phyloP scores from a whole-genome alignment of 2,113 vertebrate species.

The Onychostruthus taczanowskii region DNA sequence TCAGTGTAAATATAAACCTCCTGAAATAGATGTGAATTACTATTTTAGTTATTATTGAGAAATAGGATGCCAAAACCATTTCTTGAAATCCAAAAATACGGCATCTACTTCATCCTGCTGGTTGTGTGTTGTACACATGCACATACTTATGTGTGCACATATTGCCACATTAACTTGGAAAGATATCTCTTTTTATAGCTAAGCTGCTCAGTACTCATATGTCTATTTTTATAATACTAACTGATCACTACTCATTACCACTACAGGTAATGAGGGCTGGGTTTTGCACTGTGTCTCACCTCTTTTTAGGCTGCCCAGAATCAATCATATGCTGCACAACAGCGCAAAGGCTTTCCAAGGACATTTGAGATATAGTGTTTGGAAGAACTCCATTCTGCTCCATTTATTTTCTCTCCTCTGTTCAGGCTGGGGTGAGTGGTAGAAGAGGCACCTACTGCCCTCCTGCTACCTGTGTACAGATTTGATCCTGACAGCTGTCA shows the following conservation, averaged over 20 bases:
- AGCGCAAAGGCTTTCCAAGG: background rate
- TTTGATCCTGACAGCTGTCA: background rate
- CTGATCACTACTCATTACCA: background rate
- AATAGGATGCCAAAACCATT: background rate
- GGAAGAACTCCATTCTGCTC: background rate
- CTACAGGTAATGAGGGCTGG: background rate
- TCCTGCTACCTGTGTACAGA: background rate
- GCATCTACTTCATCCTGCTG: background rate
- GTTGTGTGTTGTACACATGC: background rate
- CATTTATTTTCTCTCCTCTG: background rate
- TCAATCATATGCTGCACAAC: background rate
- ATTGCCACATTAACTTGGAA: background rate
- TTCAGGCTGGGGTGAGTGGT: background rate
- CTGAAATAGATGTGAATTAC: conserved; percentile 4
- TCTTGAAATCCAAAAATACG: background rate
- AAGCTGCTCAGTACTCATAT: background rate
- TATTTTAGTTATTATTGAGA: conserved; percentile 8
- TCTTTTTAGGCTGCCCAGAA: background rate
- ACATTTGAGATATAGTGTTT: background rate
- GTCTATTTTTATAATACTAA: background rate
- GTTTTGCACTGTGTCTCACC: background rate
- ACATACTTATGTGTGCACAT: background rate
- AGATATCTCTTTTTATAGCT: background rate
- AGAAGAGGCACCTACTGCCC: background rate
- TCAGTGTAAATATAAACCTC: background rate